Percentiles rank a stretch among this genome's conserved stretches.
phyloP scores from a whole-genome alignment of 2,888 invertebrate species.

The Euclidia mi region DNA sequence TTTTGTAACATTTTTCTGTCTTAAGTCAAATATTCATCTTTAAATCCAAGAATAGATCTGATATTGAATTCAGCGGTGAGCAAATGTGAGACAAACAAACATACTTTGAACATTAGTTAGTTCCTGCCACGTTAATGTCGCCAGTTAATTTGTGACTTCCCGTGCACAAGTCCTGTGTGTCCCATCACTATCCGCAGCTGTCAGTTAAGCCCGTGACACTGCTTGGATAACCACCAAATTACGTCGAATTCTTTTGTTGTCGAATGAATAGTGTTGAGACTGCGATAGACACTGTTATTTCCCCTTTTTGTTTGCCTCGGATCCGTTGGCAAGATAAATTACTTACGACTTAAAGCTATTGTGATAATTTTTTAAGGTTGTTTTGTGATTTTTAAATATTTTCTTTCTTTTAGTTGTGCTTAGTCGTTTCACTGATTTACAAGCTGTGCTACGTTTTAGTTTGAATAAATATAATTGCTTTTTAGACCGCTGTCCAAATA shows the following conservation, averaged over 20 bases:
- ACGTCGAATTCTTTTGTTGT: slow-evolving; percentile 58
- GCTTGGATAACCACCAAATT: slow-evolving; percentile 63
- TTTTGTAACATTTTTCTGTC: no score
- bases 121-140: slow-evolving; percentile 6
- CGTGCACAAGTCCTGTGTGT: slow-evolving; percentile 22
- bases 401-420: no score
- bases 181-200: slow-evolving; percentile 50
- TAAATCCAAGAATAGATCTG: no score
- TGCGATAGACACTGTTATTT: slow-evolving; percentile 55
- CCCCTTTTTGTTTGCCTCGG: slow-evolving; percentile 50
- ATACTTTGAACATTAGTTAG: no score
- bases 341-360: slow-evolving; percentile 34
- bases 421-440: not conserved
- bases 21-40: no score
- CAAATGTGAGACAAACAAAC: no score
- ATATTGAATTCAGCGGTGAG: no score
- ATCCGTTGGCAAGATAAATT: slow-evolving; percentile 50
- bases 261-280: slow-evolving; percentile 57
- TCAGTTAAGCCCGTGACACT: slow-evolving; percentile 52
- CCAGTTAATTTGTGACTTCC: slow-evolving; percentile 15
- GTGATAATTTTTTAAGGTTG: slow-evolving; percentile 31
- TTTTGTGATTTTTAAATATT: slow-evolving; percentile 14
- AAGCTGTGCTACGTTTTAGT: not conserved
- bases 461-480: no score
- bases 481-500: no score